Percentiles rank a stretch among this genome's conserved stretches.
Evolutionary conservation across 1,140 invertebrate species (phyloP).

Genomic region (Dendrolimus punctatus): DNA sequence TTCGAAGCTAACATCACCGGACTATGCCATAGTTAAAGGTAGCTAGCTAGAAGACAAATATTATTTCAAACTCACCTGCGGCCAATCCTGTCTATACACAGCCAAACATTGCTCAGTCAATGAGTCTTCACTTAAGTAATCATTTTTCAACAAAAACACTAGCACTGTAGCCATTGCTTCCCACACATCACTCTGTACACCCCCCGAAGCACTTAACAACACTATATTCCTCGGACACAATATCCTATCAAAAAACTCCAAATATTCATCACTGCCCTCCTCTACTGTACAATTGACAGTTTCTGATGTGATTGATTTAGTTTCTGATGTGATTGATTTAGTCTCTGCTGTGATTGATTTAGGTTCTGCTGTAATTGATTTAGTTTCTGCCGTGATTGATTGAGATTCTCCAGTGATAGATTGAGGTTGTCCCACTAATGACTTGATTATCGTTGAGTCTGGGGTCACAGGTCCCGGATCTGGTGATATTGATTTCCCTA

Average conservation of each 20-base stretch:
- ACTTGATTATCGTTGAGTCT: too few species aligned
- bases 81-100: constrained; percentile 65
- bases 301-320: constrained; percentile 1
- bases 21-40: too few species aligned
- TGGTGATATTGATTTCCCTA: too few species aligned
- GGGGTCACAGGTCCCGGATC: too few species aligned
- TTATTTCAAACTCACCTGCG: constrained; percentile 37
- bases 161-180: constrained; percentile 36
- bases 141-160: constrained; percentile 43
- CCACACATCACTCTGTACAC: constrained; percentile 38
- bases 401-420: too few species aligned
- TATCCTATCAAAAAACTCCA: constrained; percentile 47
- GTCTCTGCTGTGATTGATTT: background rate
- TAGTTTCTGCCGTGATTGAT: too few species aligned
- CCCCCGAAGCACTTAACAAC: constrained; percentile 25
- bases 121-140: constrained; percentile 54
- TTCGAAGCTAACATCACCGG: too few species aligned
- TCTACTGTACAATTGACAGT: constrained; percentile 8
- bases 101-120: constrained; percentile 64
- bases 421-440: too few species aligned
- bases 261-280: constrained; percentile 11
- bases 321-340: constrained; percentile 3
- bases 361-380: background rate
- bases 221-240: constrained; percentile 55
- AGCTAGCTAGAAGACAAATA: too few species aligned